Percentiles rank a stretch among this genome's conserved stretches.
Evolutionary conservation across 2,797 vertebrate genomes (phyloP).

Genomic region (Pipistrellus nathusii): DNA sequence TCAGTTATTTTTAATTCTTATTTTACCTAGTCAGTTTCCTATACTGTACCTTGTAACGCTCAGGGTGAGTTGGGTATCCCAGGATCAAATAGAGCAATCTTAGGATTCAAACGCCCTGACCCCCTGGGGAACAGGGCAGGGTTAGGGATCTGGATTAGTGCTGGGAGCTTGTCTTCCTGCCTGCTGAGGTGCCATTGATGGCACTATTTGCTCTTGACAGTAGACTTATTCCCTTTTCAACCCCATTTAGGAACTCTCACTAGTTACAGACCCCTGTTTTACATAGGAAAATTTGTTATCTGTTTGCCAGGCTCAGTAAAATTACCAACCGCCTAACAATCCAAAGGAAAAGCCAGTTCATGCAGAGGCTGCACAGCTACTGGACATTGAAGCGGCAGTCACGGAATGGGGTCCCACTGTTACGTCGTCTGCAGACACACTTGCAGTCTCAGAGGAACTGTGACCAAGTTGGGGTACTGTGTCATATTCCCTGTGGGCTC

Average conservation of each 20-base stretch:
- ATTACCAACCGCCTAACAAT: slow-evolving; percentile 98
- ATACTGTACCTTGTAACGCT: background rate
- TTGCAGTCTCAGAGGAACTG: slow-evolving; percentile 97
- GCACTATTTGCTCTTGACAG: background rate
- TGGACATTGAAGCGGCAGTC: slow-evolving; percentile 99
- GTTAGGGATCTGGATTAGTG: background rate
- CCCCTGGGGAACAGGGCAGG: background rate
- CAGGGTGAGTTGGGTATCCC: background rate
- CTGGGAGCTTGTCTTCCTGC: slow-evolving; percentile 13
- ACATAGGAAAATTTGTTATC: slow-evolving; percentile 46
- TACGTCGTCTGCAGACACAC: slow-evolving; percentile 97
- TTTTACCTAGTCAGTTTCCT: background rate
- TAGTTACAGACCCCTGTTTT: slow-evolving; percentile 6
- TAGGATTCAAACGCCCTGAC: background rate
- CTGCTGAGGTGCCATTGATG: background rate
- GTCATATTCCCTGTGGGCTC: slow-evolving; percentile 61
- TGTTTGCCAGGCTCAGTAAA: slow-evolving; percentile 94
- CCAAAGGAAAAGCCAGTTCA: slow-evolving; percentile 99
- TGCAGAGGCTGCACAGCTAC: slow-evolving; percentile 99
- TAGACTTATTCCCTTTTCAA: background rate
- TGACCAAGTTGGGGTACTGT: slow-evolving; percentile 89
- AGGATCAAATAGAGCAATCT: background rate
- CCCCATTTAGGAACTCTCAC: background rate
- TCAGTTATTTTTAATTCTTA: background rate
- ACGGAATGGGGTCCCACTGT: slow-evolving; percentile 96